A percentile compares a stretch with the other conserved stretches of the same genome.
These are phyloP conservation scores for Pseudococcus jackbeardsleyi DNA, from an alignment of 2,888 invertebrate species.

Conservation along the genomic window DNA sequence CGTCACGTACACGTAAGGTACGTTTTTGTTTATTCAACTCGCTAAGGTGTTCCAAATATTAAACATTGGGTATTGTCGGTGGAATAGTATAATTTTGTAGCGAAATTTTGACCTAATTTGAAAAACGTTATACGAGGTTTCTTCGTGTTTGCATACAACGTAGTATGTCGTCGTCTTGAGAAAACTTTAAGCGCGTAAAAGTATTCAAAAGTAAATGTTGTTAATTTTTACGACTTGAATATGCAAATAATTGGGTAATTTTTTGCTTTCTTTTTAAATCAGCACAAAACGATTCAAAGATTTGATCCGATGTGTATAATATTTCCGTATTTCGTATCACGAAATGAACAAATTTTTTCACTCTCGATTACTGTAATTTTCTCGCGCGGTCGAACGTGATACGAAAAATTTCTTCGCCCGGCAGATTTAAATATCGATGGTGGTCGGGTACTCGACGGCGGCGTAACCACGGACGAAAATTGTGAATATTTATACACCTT, in stretches of 20 bases:
- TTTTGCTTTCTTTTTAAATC: background rate
- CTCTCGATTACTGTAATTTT: constrained; percentile 41
- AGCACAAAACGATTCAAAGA: constrained; percentile 9
- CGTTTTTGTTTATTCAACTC: constrained; percentile 5
- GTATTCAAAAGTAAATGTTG: constrained; percentile 31
- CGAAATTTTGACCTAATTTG: constrained; percentile 34
- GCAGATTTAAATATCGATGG: background rate
- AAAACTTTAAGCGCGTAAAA: background rate
- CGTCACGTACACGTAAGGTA: background rate
- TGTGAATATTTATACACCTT: constrained; percentile 10
- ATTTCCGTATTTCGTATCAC: background rate
- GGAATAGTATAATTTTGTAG: background rate
- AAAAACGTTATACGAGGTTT: background rate
- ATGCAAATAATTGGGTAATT: constrained; percentile 33
- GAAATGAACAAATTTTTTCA: constrained; percentile 34
- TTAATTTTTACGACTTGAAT: constrained; percentile 39
- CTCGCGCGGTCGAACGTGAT: background rate
- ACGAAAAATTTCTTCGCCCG: background rate
- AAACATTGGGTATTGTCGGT: no score
- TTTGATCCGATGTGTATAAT: background rate
- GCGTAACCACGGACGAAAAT: background rate
- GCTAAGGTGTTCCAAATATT: background rate
- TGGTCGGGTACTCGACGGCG: background rate
- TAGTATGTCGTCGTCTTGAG: background rate
- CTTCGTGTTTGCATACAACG: background rate